Conservation (phyloP, 2,113 vertebrate species). For the Poecilia latipinna region DNA sequence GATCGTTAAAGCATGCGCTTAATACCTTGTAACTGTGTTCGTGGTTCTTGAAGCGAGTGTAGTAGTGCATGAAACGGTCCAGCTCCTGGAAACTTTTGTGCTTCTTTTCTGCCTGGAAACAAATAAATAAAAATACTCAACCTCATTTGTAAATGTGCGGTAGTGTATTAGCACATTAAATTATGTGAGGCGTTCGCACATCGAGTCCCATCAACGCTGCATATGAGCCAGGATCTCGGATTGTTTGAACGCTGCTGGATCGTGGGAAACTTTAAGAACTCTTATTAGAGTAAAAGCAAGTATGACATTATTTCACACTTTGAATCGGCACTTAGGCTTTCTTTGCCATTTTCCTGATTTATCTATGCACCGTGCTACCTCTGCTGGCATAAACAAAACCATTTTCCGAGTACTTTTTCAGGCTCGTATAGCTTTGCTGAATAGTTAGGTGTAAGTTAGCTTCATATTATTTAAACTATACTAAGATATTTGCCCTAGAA, state of each 20-base stretch:
- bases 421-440: no score
- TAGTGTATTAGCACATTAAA: neutral
- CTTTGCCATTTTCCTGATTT: neutral
- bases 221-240: no score
- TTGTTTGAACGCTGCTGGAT: no score
- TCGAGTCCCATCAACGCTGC: neutral
- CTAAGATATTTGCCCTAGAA: no score
- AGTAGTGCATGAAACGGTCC: slow-evolving; percentile 99
- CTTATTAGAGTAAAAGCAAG: neutral
- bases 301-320: neutral
- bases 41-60: slow-evolving; percentile 98
- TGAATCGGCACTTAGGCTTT: neutral
- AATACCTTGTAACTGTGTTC: slow-evolving; percentile 96
- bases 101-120: slow-evolving; percentile 93
- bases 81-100: slow-evolving; percentile 98
- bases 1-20: neutral
- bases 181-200: neutral
- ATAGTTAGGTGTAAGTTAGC: no score
- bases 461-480: no score
- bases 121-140: neutral
- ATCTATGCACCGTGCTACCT: neutral
- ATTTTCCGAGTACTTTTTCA: no score
- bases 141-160: neutral
- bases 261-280: neutral
- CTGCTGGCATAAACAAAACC: neutral